Evolutionary conservation across 2,113 vertebrate species (phyloP).

Genomic region (Balaenoptera acutorostrata): DNA sequence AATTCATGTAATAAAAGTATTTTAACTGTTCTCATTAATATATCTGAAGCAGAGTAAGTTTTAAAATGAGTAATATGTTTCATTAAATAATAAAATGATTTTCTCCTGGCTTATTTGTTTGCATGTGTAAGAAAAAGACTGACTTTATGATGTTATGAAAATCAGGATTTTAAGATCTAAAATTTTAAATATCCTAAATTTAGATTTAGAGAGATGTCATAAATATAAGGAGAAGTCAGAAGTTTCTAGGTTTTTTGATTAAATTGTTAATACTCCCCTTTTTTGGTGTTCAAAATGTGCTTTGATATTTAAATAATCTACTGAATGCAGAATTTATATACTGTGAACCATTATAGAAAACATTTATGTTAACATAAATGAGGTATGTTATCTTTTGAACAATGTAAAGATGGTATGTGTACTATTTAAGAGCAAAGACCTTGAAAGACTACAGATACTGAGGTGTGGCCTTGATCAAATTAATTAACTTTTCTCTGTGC

Average conservation of each 20-base stretch:
- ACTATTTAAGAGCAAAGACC: neutral
- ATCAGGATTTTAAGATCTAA: neutral
- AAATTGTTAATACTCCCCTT: neutral
- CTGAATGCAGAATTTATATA: neutral
- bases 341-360: neutral
- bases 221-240: neutral
- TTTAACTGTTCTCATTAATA: neutral
- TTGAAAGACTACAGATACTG: neutral
- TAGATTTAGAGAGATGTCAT: neutral
- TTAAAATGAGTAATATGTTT: slow-evolving; percentile 1
- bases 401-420: neutral
- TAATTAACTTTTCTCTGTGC: neutral
- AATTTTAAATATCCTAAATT: neutral
- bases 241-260: neutral
- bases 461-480: neutral
- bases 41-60: slow-evolving; percentile 6
- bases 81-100: neutral
- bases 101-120: neutral
- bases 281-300: neutral
- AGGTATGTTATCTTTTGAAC: neutral
- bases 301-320: slow-evolving; percentile 19
- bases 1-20: neutral
- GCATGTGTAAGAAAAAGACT: neutral
- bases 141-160: neutral
- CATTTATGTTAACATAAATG: neutral